These are phyloP conservation scores for Malurus cyaneus DNA, from an alignment of 2,113 vertebrate species.

Conservation along the genomic window DNA sequence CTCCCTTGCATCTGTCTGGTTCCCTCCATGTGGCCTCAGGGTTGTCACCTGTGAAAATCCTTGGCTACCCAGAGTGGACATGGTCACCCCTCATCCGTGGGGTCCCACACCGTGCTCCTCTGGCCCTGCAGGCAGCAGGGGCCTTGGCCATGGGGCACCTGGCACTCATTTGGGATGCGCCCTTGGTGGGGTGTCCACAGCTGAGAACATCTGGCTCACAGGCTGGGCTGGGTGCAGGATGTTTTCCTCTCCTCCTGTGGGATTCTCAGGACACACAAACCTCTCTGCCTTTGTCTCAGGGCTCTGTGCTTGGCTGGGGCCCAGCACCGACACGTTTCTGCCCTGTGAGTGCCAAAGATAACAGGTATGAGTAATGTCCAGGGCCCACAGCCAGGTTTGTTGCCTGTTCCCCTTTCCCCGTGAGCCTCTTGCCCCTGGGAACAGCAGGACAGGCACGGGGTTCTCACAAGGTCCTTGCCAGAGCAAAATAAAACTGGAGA, in stretches of 20 bases:
- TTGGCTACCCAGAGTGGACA: rapidly evolving
- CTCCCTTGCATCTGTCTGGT: rapidly evolving
- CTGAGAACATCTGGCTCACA: not conserved
- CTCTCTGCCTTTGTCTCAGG: not conserved
- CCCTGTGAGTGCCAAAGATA: not conserved
- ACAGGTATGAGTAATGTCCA: not conserved
- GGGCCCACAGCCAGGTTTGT: not conserved
- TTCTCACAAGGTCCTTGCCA: not conserved
- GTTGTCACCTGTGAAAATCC: not conserved
- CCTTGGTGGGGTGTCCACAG: not conserved
- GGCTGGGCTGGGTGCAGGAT: not conserved
- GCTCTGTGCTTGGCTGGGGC: not conserved
- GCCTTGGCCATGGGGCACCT: not conserved
- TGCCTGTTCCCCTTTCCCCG: not conserved
- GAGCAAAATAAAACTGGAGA: not conserved
- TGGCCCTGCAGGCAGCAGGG: not conserved
- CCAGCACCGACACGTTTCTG: not conserved
- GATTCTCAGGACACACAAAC: not conserved
- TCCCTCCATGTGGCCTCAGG: rapidly evolving
- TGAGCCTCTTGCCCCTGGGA: not conserved
- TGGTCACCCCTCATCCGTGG: not conserved
- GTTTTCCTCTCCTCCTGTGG: not conserved
- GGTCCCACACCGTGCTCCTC: rapidly evolving
- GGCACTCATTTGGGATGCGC: not conserved
- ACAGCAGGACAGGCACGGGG: not conserved